Evolutionary conservation across 1,140 invertebrate genomes (phyloP).

Genomic region (Pogonus chalceus): DNA sequence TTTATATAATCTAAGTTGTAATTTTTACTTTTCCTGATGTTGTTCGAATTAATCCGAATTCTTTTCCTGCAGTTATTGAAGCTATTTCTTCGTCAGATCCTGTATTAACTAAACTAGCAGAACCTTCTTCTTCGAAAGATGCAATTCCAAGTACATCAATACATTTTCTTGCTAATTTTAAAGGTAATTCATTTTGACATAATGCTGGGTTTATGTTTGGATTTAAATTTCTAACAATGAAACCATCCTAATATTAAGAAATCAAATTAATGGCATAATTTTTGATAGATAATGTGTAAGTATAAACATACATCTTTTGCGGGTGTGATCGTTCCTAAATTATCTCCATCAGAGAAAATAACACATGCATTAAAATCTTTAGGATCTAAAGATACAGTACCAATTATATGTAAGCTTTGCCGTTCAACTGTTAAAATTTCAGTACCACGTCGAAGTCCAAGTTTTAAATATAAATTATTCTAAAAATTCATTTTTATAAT

Average conservation of each 20-base stretch:
- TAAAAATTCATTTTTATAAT: conserved; percentile 33
- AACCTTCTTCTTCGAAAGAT: conserved; percentile 54
- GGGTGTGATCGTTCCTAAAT: conserved; percentile 67
- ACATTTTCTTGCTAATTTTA: conserved; percentile 71
- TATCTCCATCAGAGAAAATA: conserved; percentile 77
- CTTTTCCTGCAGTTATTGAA: conserved; percentile 63
- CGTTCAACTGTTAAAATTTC: conserved; percentile 53
- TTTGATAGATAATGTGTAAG: conserved; percentile 4
- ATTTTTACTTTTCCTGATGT: conserved; percentile 58
- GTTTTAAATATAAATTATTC: conserved; percentile 44
- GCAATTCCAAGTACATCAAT: conserved; percentile 65
- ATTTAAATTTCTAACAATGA: conserved; percentile 70
- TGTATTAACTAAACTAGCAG: conserved; percentile 38
- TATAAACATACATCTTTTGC: conserved; percentile 63
- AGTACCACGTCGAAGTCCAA: conserved; percentile 45
- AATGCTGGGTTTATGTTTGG: conserved; percentile 49
- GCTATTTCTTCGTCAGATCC: conserved; percentile 60
- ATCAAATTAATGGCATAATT: conserved; percentile 11
- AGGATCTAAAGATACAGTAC: conserved; percentile 52
- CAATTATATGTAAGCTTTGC: conserved; percentile 45
- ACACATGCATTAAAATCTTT: conserved; percentile 53
- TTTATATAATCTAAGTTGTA: no score
- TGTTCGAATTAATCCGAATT: conserved; percentile 73
- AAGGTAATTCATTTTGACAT: conserved; percentile 54
- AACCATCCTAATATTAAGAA: conserved; percentile 55